Base-by-base conservation (phyloP, 2,888 invertebrate species). In the Metallyticus violacea region DNA sequence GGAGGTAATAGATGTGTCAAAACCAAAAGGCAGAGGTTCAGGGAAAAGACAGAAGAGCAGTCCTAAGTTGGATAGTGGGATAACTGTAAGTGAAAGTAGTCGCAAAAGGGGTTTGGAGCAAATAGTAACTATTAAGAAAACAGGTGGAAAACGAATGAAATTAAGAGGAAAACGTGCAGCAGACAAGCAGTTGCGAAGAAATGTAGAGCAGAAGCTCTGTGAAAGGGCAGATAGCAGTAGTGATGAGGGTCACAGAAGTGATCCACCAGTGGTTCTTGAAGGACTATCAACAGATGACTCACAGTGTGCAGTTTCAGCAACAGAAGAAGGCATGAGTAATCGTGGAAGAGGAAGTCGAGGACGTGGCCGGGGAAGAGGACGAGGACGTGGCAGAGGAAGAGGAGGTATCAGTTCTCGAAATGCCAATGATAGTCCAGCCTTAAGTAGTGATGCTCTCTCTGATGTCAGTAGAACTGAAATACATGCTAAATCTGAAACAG, bases 131-230 rank as follows among this genome's bases (percentile, higher is more conserved):
- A 89, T 88, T 28, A 89, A 89, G 77, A 90, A 89, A 78, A 88
- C 86, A 6, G 88, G 90, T 15, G 90, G 91, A 6, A 92, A 91
- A 87, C 89, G 91, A 79, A 91, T 91, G 89, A 91, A 89, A 82
- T 62, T 89, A 15, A 88, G 88, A 89, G 89, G 89, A 9, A 88
- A 87, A 82, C 82, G 87, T 79, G 83, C 83, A 15, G 88, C 88
- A 22, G 91, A 92, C 84, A 88, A 89, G 40, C 89, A 91, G 27
- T 86, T 91, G 15, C 89, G 91, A 7, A 91, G 90, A 85, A 90
- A 90, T 5, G 89, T 91, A 0, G 92, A 92, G 78, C 92, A 89
- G 88, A 84, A 83, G 26, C 81, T 28, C n/a, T 81, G 29, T 6
- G 81, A 87, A 77, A 82, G 85, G n/a, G 79, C 81, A 26, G 86